Percentiles rank a stretch among this genome's conserved stretches.
Conservation (phyloP, 2,797 vertebrate species). For the Pipistrellus pygmaeus region DNA sequence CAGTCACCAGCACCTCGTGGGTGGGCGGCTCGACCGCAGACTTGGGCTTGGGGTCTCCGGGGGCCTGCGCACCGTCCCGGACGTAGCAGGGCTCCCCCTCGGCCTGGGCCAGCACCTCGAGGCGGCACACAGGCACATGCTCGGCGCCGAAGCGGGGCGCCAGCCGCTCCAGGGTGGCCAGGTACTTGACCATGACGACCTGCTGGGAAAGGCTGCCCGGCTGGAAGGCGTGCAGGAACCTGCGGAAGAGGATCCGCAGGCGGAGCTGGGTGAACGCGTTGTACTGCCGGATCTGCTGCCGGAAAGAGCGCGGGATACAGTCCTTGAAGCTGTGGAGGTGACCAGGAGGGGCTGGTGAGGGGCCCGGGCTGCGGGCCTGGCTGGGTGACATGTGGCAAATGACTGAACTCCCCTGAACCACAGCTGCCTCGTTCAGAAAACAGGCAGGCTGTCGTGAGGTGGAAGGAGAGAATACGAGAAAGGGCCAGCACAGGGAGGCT, state of each 20-base stretch:
- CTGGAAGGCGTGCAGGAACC: slow-evolving; percentile 93
- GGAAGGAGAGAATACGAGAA: not conserved
- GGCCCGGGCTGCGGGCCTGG: no score
- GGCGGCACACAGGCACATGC: slow-evolving; percentile 83
- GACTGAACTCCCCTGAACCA: not conserved
- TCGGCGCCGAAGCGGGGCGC: slow-evolving; percentile 91
- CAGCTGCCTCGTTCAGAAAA: not conserved
- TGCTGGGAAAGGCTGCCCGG: slow-evolving; percentile 86
- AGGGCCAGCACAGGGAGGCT: not conserved
- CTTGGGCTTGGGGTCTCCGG: rapidly evolving
- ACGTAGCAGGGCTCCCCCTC: slow-evolving; percentile 83
- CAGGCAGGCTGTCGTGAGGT: not conserved
- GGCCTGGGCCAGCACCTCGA: slow-evolving; percentile 86
- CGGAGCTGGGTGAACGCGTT: slow-evolving; percentile 91
- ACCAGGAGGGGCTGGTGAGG: not conserved
- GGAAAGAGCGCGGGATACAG: slow-evolving; percentile 95
- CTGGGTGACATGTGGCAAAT: not conserved
- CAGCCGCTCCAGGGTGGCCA: slow-evolving; percentile 94
- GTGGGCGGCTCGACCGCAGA: not conserved
- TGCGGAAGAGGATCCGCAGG: slow-evolving; percentile 90
- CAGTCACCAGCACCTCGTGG: slow-evolving; percentile 91
- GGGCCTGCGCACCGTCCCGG: slow-evolving; percentile 42
- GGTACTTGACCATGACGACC: slow-evolving; percentile 94
- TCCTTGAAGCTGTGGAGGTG: slow-evolving; percentile 89
- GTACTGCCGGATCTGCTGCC: slow-evolving; percentile 89